A percentile compares a stretch with the other conserved stretches of the same genome.
Evolutionary conservation across 2,113 vertebrate species (phyloP).

Genomic region (Equus przewalskii): DNA sequence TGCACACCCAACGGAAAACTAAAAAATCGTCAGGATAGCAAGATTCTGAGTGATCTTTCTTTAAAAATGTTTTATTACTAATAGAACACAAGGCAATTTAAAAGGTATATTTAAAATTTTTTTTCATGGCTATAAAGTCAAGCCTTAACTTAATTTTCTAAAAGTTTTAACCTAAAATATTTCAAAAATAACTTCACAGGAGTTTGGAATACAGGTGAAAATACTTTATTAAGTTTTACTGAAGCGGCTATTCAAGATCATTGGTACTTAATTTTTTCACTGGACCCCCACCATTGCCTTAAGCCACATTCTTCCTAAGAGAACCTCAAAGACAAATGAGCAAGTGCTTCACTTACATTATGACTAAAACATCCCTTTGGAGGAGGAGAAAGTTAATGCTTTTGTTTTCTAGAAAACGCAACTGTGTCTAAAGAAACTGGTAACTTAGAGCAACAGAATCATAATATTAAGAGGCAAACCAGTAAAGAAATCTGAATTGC

Average conservation of each 20-base stretch:
- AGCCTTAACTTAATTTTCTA: constrained; percentile 12
- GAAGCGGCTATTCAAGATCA: background rate
- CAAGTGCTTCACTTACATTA: background rate
- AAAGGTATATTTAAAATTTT: background rate
- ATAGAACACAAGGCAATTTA: background rate
- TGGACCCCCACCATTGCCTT: background rate
- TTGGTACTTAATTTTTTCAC: background rate
- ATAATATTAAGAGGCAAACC: background rate
- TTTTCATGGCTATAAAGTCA: background rate
- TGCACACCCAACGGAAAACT: background rate
- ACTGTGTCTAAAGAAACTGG: background rate
- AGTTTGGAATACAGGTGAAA: background rate
- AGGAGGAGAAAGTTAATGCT: background rate
- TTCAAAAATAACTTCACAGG: constrained; percentile 14
- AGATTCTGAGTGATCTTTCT: background rate
- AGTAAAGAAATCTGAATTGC: background rate
- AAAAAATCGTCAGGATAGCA: too few relatives aligned
- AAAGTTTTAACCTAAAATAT: constrained; percentile 42
- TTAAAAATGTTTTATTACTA: background rate
- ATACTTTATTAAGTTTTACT: background rate
- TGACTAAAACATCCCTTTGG: background rate
- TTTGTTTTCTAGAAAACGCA: constrained; percentile 32
- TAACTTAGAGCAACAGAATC: background rate
- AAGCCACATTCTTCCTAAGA: background rate
- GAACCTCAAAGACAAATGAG: background rate